Conservation (phyloP, 2,113 vertebrate genomes). For the Eurypyga helias region DNA sequence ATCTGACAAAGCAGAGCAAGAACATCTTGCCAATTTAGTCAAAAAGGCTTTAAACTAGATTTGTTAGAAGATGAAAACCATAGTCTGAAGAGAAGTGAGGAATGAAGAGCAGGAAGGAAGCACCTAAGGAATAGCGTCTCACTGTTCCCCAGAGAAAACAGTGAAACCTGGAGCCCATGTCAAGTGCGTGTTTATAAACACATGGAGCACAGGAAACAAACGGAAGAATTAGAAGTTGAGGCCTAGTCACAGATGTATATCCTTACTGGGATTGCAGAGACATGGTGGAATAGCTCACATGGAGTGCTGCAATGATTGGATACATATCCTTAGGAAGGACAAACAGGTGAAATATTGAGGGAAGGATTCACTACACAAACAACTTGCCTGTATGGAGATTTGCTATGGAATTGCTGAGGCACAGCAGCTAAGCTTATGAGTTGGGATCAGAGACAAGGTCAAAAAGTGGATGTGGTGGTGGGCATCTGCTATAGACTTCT, state of each 20-base stretch:
- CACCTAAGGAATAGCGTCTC: background rate
- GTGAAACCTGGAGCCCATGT: background rate
- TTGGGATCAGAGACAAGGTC: background rate
- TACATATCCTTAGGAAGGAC: background rate
- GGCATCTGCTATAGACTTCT: background rate
- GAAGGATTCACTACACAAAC: background rate
- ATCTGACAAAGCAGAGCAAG: background rate
- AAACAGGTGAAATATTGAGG: background rate
- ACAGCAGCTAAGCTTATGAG: background rate
- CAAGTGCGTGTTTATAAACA: background rate
- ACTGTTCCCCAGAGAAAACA: background rate
- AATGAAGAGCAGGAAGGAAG: background rate
- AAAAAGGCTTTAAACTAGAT: background rate
- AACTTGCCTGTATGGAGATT: background rate
- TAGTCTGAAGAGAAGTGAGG: background rate
- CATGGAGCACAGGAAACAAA: background rate
- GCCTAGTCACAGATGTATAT: background rate
- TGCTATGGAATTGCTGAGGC: background rate
- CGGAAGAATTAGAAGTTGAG: background rate
- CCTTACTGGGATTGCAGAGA: background rate
- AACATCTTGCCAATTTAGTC: background rate
- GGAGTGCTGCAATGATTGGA: background rate
- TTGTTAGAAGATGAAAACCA: background rate
- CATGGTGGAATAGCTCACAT: background rate
- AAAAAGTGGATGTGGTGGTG: background rate